Evolutionary conservation across 2,113 vertebrate genomes (phyloP).

Genomic region (Tapirus terrestris): DNA sequence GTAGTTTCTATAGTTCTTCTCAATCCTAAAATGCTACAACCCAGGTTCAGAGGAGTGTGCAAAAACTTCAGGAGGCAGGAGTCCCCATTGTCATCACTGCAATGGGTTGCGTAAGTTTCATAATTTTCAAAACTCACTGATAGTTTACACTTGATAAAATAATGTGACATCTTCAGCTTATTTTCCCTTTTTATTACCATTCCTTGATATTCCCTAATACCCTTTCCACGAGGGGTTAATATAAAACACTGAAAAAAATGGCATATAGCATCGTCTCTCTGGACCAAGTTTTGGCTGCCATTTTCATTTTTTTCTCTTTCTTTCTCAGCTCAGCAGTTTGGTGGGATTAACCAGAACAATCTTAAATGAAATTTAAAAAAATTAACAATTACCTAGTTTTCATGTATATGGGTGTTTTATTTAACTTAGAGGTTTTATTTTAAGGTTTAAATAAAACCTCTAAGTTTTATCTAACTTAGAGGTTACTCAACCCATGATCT

Average conservation of each 20-base stretch:
- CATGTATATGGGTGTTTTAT: neutral
- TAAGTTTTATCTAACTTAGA: neutral
- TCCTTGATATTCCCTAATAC: neutral
- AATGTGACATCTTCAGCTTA: neutral
- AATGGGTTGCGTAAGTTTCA: neutral
- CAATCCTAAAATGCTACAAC: neutral
- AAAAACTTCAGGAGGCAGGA: neutral
- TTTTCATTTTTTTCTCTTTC: neutral
- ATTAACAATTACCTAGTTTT: neutral
- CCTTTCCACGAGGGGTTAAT: neutral
- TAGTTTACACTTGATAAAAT: neutral
- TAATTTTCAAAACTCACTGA: neutral
- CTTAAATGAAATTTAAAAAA: neutral
- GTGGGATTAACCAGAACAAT: neutral
- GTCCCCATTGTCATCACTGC: neutral
- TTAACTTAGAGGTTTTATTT: neutral
- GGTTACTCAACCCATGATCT: neutral
- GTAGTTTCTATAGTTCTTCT: neutral
- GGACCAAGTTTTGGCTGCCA: neutral
- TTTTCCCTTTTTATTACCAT: neutral
- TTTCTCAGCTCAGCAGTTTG: neutral
- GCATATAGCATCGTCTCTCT: constrained; percentile 47
- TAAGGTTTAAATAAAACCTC: no score
- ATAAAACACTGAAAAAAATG: constrained; percentile 58
- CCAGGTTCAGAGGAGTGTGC: neutral